These are phyloP conservation scores for Brenthis ino DNA, from an alignment of 2,888 invertebrate species.

Conservation along the genomic window DNA sequence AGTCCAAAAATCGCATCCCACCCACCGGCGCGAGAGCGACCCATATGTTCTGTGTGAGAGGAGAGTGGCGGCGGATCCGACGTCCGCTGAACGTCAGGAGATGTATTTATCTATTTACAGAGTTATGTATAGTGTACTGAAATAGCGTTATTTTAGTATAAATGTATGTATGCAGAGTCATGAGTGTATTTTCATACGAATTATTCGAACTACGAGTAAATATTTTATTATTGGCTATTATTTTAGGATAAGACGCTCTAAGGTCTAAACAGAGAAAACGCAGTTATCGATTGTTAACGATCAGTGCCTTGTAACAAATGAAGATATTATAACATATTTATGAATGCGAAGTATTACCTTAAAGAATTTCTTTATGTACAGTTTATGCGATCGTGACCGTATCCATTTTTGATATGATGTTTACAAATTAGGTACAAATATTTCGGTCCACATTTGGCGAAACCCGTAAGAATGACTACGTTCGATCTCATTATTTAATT, in stretches of 20 bases:
- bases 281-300: slow-evolving; percentile 74
- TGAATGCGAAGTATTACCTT: slow-evolving; percentile 59
- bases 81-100: slow-evolving; percentile 49
- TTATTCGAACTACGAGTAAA: slow-evolving; percentile 73
- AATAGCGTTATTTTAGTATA: slow-evolving; percentile 74
- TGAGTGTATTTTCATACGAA: slow-evolving; percentile 79
- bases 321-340: slow-evolving; percentile 70
- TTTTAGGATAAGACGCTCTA: slow-evolving; percentile 70
- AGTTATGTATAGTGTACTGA: slow-evolving; percentile 71
- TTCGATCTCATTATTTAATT: slow-evolving; percentile 82
- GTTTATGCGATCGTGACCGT: slow-evolving; percentile 34
- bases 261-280: slow-evolving; percentile 67
- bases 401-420: slow-evolving; percentile 37
- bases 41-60: slow-evolving; percentile 76
- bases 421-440: slow-evolving; percentile 43
- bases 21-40: slow-evolving; percentile 58
- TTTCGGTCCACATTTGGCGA: slow-evolving; percentile 60
- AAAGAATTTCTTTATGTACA: slow-evolving; percentile 34
- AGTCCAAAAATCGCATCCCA: slow-evolving; percentile 75
- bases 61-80: slow-evolving; percentile 60
- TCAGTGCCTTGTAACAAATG: slow-evolving; percentile 76
- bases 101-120: slow-evolving; percentile 80
- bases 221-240: slow-evolving; percentile 81
- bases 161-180: slow-evolving; percentile 76
- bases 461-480: slow-evolving; percentile 75